phyloP scores from a whole-genome alignment of 2,113 vertebrate genomes.

The Azemiops feae region DNA sequence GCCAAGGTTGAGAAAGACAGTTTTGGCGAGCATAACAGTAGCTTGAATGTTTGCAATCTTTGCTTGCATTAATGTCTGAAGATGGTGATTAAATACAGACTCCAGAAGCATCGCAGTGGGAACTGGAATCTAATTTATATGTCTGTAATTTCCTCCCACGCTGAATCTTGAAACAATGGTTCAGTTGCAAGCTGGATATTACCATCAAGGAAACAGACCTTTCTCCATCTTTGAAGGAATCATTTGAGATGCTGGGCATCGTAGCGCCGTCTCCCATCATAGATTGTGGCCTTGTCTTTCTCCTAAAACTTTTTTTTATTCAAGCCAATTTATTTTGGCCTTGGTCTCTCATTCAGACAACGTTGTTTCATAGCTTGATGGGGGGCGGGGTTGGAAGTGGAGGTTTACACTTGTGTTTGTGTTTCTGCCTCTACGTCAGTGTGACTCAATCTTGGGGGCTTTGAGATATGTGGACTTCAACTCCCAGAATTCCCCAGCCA shows the following conservation, averaged over 20 bases:
- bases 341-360: neutral
- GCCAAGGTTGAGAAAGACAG: neutral
- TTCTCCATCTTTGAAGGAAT: neutral
- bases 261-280: neutral
- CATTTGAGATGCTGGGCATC: neutral
- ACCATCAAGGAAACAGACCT: neutral
- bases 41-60: neutral
- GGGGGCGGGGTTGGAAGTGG: no score
- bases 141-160: neutral
- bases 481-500: no score
- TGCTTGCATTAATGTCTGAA: neutral
- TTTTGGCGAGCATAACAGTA: neutral
- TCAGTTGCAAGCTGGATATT: neutral
- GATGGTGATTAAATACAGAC: neutral
- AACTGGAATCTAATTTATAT: neutral
- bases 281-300: neutral
- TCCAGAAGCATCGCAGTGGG: neutral
- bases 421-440: neutral
- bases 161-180: neutral
- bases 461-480: no score
- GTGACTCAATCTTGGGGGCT: no score
- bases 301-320: neutral
- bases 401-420: neutral
- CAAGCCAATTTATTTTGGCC: neutral
- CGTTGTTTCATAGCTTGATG: neutral